phyloP scores from a whole-genome alignment of 2,113 vertebrate genomes.

The Apeltes quadracus region DNA sequence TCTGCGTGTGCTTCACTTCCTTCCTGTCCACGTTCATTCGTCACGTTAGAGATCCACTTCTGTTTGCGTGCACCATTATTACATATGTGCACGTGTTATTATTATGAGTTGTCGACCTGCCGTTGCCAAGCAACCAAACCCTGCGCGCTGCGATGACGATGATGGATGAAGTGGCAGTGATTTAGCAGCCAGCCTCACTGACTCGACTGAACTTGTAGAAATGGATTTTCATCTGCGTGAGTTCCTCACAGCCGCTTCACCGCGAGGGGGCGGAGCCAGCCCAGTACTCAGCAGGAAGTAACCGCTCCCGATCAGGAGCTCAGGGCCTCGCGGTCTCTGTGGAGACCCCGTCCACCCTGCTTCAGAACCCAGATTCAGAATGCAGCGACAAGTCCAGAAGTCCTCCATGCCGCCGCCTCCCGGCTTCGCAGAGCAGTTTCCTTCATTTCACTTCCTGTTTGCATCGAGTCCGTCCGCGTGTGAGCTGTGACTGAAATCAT shows the following conservation, averaged over 20 bases:
- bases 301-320: too few relatives aligned
- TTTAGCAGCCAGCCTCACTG: background rate
- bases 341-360: background rate
- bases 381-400: too few relatives aligned
- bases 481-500: constrained; percentile 8
- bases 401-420: too few relatives aligned
- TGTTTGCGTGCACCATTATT: constrained; percentile 44
- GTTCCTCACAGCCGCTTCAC: background rate
- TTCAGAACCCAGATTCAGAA: background rate
- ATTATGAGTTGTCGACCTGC: too few relatives aligned
- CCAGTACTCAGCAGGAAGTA: too few relatives aligned
- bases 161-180: background rate
- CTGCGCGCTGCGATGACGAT: background rate
- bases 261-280: background rate
- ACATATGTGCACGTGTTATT: too few relatives aligned
- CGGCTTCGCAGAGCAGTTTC: background rate
- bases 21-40: constrained; percentile 49
- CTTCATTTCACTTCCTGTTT: constrained; percentile 34
- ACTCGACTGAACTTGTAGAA: background rate
- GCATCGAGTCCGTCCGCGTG: constrained; percentile 18
- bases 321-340: background rate
- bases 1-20: constrained; percentile 42
- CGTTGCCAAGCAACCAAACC: too few relatives aligned
- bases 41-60: constrained; percentile 56
- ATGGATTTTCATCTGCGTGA: background rate